Base-by-base conservation (phyloP, 2,888 invertebrate species). In the Seladonia tumulorum region DNA sequence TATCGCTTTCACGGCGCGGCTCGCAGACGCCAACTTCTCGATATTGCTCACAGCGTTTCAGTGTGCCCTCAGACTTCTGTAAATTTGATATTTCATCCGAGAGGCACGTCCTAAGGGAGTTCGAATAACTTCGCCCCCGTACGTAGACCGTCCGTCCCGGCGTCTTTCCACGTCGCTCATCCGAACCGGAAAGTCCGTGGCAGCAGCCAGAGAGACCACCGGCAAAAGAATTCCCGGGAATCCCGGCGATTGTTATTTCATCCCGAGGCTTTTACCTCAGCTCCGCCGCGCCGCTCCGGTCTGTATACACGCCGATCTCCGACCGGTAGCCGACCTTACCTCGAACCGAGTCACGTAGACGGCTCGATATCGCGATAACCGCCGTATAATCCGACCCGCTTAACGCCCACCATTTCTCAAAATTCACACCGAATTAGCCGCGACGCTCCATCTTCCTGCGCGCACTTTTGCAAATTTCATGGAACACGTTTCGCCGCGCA, bases 11-110 rank as follows among this genome's bases (percentile, higher is more conserved):
- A 25, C 63, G 29, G 53, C 25, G 5, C 35, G 22, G 10, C 49
- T n/a, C 25, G 45, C 57, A 63, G 42, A 57, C 77, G 78, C 71
- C 79, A 83, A 86, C 81, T 87, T 86, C 83, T 79, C 87, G 70
- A 79, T 86, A 86, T 81, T 75, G 68, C 70, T 76, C 77, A 29
- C 35, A 68, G 47, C 57, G 77, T 76, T 81, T 68, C 79, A 42
- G 57, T 72, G 79, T 57, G 42, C 53, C 66, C 42, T 60, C 74
- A 18, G 73, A 60, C 86, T 86, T 53, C 78, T 86, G 83, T 86
- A 86, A 87, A 87, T 87, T 87, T 83, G 86, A 87, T 87, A 87
- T 83, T 86, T 87, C 86, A 87, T 86, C 83, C 73, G 79, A 25
- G 83, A 76, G 74, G 75, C 81, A 74, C 53, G 81, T 87, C 87